phyloP scores from a whole-genome alignment of 2,113 vertebrate genomes.

The Myotis lucifugus region DNA sequence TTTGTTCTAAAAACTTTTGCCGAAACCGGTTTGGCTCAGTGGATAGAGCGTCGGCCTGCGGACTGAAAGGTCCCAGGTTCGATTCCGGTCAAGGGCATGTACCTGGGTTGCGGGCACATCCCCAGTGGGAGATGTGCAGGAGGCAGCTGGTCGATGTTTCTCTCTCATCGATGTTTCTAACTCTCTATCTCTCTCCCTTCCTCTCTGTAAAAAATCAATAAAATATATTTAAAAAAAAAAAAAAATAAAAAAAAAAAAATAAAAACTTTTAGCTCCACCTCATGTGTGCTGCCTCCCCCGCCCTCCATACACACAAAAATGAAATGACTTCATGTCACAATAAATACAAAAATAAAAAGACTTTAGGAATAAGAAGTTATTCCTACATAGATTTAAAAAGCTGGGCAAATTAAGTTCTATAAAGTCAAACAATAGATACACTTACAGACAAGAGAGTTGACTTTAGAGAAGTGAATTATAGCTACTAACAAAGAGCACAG shows the following conservation, averaged over 20 bases:
- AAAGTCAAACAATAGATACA: neutral
- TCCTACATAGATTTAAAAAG: neutral
- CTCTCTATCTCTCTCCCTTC: too few species aligned
- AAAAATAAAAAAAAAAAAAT: constrained; percentile 15
- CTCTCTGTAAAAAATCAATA: too few species aligned
- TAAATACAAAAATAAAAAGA: neutral
- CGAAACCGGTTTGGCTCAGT: too few species aligned
- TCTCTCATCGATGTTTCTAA: too few species aligned
- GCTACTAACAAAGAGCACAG: neutral
- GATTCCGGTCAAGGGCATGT: too few species aligned
- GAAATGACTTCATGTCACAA: neutral
- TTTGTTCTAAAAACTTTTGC: neutral
- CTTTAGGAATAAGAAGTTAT: neutral
- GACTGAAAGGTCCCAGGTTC: too few species aligned
- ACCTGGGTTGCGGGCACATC: too few species aligned
- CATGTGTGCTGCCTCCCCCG: neutral
- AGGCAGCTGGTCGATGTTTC: too few species aligned
- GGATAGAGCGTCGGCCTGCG: too few species aligned
- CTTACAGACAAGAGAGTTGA: neutral
- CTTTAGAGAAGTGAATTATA: neutral
- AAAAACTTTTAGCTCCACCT: neutral
- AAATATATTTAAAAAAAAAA: too few species aligned
- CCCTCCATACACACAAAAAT: neutral
- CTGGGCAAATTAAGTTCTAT: neutral
- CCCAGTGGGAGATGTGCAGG: too few species aligned